phyloP scores from a whole-genome alignment of 1,140 invertebrate species.

The Homalodisca vitripennis region DNA sequence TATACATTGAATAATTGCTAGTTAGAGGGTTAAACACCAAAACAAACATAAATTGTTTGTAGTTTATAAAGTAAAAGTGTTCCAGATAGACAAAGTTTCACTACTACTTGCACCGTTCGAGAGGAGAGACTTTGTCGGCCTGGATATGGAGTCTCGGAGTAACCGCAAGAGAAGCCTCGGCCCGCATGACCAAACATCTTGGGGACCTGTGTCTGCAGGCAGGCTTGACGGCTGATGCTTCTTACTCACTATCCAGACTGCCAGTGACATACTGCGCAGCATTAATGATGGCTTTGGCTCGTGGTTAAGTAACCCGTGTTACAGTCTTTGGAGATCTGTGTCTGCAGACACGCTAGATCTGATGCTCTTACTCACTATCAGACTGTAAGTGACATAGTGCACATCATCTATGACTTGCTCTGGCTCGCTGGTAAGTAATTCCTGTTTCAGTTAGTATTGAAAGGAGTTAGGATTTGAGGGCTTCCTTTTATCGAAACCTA shows the following conservation, averaged over 20 bases:
- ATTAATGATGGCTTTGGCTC: constrained; percentile 95
- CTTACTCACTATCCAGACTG: constrained; percentile 81
- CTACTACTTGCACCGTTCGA: constrained; percentile 91
- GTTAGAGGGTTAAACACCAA: too few species aligned
- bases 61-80: too few species aligned
- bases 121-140: constrained; percentile 90
- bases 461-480: too few species aligned
- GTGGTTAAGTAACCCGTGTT: too few species aligned
- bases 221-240: constrained; percentile 79
- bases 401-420: constrained; percentile 88
- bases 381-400: constrained; percentile 78
- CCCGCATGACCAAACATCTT: constrained; percentile 88
- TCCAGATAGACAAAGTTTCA: constrained; percentile 68
- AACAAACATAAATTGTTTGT: too few species aligned
- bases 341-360: constrained; percentile 80
- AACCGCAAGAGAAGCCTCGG: constrained; percentile 83
- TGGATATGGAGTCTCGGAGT: constrained; percentile 84
- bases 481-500: too few species aligned
- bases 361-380: constrained; percentile 86
- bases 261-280: constrained; percentile 78
- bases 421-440: constrained; percentile 85
- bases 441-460: too few species aligned
- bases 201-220: constrained; percentile 91
- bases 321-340: constrained; percentile 93
- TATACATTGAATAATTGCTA: too few species aligned